phyloP scores from a whole-genome alignment of 2,888 invertebrate species.

The Cerceris ruficornis region DNA sequence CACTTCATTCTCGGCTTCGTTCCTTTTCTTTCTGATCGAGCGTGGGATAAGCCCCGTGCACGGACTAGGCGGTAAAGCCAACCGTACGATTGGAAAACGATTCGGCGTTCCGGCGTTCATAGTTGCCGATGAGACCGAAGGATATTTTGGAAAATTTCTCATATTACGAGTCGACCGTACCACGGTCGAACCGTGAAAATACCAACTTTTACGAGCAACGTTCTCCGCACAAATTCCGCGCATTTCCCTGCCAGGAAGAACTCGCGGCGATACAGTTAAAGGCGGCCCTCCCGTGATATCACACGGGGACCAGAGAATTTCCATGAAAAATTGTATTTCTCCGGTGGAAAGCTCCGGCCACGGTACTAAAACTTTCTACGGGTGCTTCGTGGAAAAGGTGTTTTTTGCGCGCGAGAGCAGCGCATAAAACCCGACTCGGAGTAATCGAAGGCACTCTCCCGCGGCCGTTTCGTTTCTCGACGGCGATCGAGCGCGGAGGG shows the following conservation, averaged over 20 bases:
- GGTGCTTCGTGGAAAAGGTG: constrained; percentile 39
- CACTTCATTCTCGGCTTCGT: constrained; percentile 63
- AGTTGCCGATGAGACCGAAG: too few relatives aligned
- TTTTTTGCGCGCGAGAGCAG: constrained; percentile 26
- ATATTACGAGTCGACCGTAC: background rate
- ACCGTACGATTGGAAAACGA: constrained; percentile 19
- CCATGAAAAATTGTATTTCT: constrained; percentile 1
- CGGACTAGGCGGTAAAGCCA: constrained; percentile 25
- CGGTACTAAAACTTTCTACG: constrained; percentile 23
- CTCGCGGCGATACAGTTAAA: too few relatives aligned
- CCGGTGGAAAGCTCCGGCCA: background rate
- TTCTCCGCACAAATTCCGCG: too few relatives aligned
- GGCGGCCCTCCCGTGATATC: background rate
- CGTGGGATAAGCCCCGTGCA: constrained; percentile 50
- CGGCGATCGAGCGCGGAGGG: constrained; percentile 37
- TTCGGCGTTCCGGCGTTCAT: background rate
- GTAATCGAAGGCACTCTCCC: constrained; percentile 59
- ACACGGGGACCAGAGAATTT: background rate
- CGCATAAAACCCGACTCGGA: constrained; percentile 40
- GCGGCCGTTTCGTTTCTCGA: constrained; percentile 58
- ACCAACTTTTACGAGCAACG: too few relatives aligned
- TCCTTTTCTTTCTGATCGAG: constrained; percentile 59
- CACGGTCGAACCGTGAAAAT: background rate
- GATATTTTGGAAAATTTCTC: background rate
- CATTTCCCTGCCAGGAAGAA: too few relatives aligned